Conservation (phyloP, 2,797 vertebrate species). For the Macropus fuliginosus region DNA sequence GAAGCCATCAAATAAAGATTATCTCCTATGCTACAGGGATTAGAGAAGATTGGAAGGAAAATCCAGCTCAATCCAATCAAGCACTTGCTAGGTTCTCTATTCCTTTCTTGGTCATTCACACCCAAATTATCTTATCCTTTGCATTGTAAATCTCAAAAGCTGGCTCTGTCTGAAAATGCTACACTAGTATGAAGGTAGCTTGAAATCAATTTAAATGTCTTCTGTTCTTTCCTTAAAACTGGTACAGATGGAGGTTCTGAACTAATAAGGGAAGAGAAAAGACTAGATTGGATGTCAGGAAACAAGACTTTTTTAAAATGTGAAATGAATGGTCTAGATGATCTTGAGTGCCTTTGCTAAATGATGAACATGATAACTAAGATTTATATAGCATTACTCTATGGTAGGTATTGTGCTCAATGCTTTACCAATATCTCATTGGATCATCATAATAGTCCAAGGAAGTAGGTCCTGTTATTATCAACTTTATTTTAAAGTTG, state of each 20-base stretch:
- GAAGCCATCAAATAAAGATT: neutral
- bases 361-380: neutral
- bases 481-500: neutral
- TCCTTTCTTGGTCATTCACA: neutral
- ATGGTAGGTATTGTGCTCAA: neutral
- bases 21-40: neutral
- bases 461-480: neutral
- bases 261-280: neutral
- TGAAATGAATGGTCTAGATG: neutral
- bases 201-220: neutral
- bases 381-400: neutral
- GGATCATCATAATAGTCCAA: neutral
- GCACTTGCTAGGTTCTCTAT: neutral
- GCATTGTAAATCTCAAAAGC: neutral
- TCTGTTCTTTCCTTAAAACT: neutral
- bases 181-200: neutral
- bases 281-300: neutral
- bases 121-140: neutral
- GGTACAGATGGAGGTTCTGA: neutral
- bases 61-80: neutral
- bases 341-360: neutral
- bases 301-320: neutral
- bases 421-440: neutral
- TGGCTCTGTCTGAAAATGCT: neutral
- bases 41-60: neutral